phyloP scores from a whole-genome alignment of 2,888 invertebrate genomes.

The Aricia artaxerxes region DNA sequence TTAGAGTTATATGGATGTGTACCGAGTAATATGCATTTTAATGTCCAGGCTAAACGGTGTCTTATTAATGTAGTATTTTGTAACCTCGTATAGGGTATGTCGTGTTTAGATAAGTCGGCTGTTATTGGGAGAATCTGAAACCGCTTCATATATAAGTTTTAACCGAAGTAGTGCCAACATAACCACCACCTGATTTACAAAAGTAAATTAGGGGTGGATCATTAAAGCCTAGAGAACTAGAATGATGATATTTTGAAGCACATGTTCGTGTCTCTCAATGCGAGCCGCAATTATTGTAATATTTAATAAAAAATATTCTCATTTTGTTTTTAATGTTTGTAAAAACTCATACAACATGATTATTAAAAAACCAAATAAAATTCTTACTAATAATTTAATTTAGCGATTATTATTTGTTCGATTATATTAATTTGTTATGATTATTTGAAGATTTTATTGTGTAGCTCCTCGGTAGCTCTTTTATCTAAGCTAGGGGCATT shows the following conservation, averaged over 20 bases:
- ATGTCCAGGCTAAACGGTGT: conserved; percentile 52
- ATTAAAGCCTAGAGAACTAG: not conserved
- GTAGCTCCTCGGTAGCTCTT: conserved; percentile 39
- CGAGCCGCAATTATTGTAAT: conserved; percentile 3
- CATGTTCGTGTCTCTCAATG: not conserved
- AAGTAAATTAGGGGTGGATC: not conserved
- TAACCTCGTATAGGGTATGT: conserved; percentile 27
- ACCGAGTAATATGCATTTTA: conserved; percentile 29
- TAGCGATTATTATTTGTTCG: conserved; percentile 40
- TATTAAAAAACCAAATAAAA: conserved; percentile 43
- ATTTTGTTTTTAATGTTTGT: conserved; percentile 12
- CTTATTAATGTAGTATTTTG: conserved; percentile 52
- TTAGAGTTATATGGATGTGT: conserved; percentile 46
- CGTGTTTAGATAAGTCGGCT: conserved; percentile 20
- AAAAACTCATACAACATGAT: conserved; percentile 13
- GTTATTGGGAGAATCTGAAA: conserved; percentile 36
- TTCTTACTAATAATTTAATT: conserved; percentile 41
- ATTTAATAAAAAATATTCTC: conserved; percentile 23
- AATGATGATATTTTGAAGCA: not conserved
- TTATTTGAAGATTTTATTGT: conserved; percentile 47
- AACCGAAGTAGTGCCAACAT: not conserved
- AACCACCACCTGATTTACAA: not conserved
- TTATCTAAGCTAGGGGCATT: conserved; percentile 42
- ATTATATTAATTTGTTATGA: conserved; percentile 47
- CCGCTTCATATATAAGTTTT: not conserved